Evolutionary conservation across 2,797 vertebrate genomes (phyloP).

Genomic region (Meriones psammophilus): DNA sequence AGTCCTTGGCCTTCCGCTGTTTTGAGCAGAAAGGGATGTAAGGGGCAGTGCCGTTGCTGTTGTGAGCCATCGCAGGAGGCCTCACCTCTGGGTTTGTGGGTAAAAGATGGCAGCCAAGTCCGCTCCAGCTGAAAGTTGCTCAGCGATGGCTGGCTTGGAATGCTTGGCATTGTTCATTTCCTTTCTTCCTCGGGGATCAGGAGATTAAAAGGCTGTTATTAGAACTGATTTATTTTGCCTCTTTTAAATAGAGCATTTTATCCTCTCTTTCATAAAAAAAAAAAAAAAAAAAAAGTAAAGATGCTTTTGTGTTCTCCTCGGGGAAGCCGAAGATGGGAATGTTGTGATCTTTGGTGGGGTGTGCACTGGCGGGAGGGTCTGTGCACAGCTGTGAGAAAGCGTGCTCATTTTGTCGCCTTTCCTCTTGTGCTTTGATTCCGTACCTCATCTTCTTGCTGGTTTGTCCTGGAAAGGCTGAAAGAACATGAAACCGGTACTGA

Average conservation of each 20-base stretch:
- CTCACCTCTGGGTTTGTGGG: background rate
- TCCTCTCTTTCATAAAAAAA: constrained; percentile 27
- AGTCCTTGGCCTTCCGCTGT: background rate
- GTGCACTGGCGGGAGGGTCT: background rate
- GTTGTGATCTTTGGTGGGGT: background rate
- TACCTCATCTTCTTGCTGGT: background rate
- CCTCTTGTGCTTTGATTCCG: background rate
- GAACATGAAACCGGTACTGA: background rate
- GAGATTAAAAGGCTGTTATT: constrained; percentile 70
- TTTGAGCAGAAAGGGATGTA: background rate
- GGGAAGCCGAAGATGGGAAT: constrained; percentile 7
- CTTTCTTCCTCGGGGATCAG: constrained; percentile 35
- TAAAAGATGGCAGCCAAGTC: background rate
- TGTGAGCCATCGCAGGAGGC: background rate
- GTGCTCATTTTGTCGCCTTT: background rate
- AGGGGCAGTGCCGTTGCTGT: background rate
- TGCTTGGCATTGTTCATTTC: background rate
- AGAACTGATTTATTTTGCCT: constrained; percentile 68
- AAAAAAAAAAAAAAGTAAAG: constrained; percentile 34
- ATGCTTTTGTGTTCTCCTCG: constrained; percentile 47
- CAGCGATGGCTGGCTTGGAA: constrained; percentile 35
- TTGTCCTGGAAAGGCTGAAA: background rate
- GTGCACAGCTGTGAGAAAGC: background rate
- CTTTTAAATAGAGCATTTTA: constrained; percentile 35
- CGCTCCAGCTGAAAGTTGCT: constrained; percentile 37